phyloP scores from a whole-genome alignment of 2,797 vertebrate species.

The Acanthurus leucopareius region DNA sequence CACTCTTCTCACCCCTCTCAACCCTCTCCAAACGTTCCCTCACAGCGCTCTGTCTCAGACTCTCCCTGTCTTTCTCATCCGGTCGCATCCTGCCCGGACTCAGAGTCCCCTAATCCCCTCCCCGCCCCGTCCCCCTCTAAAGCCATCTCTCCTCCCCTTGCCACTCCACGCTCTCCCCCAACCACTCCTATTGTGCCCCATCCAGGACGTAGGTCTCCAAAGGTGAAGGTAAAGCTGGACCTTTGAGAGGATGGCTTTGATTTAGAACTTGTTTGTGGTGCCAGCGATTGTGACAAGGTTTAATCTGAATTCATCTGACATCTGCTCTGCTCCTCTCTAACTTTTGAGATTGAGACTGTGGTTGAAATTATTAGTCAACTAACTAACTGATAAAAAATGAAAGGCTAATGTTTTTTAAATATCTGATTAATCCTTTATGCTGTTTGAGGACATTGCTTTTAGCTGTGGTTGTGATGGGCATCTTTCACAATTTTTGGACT shows the following conservation, averaged over 20 bases:
- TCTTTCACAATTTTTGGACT: too few relatives aligned
- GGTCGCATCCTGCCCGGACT: slow-evolving; percentile 12
- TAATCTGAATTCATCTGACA: slow-evolving; percentile 12
- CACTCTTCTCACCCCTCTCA: slow-evolving; percentile 28
- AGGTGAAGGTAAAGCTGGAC: slow-evolving; percentile 90
- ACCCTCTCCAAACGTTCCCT: slow-evolving; percentile 13
- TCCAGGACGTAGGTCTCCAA: slow-evolving; percentile 87
- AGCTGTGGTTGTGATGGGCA: too few relatives aligned
- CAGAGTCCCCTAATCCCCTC: slow-evolving; percentile 20
- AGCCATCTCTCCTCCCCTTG: slow-evolving; percentile 49
- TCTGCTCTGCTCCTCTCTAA: slow-evolving; percentile 4
- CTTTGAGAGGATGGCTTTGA: slow-evolving; percentile 23
- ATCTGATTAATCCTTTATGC: slow-evolving; percentile 4
- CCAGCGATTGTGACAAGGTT: slow-evolving; percentile 1
- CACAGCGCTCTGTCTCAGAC: slow-evolving; percentile 31
- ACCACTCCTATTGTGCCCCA: slow-evolving; percentile 79
- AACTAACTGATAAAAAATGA: slow-evolving; percentile 1
- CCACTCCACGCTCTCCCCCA: slow-evolving; percentile 77
- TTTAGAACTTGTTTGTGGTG: slow-evolving; percentile 27
- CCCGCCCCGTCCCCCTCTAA: slow-evolving; percentile 30
- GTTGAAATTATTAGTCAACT: slow-evolving; percentile 6
- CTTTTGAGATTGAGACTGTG: background rate
- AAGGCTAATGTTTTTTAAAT: too few relatives aligned
- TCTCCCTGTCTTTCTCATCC: slow-evolving; percentile 37
- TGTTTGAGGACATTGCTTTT: background rate